Percentiles rank a stretch among this genome's conserved stretches.
phyloP scores from a whole-genome alignment of 2,888 invertebrate species.

The Bombylius discolor region DNA sequence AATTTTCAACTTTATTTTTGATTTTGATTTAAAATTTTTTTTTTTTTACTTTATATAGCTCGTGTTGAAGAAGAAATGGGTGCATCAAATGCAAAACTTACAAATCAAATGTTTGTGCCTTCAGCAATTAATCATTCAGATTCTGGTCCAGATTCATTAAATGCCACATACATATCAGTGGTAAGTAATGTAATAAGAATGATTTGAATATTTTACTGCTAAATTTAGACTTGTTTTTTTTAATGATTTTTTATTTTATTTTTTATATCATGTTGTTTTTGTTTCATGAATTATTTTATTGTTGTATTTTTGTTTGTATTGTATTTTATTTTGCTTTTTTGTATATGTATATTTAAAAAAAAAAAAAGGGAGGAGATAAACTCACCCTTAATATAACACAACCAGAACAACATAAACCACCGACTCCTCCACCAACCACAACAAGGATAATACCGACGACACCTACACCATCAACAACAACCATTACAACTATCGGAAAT shows the following conservation, averaged over 20 bases:
- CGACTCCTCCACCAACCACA: slow-evolving; percentile 18
- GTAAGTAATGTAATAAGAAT: slow-evolving; percentile 39
- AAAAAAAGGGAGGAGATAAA: slow-evolving; percentile 52
- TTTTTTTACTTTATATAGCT: slow-evolving; percentile 35
- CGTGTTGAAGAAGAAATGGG: slow-evolving; percentile 52
- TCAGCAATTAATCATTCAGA: slow-evolving; percentile 33
- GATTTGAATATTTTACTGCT: too few relatives aligned
- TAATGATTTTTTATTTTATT: not conserved
- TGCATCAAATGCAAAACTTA: slow-evolving; percentile 38
- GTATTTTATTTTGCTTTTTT: slow-evolving; percentile 3
- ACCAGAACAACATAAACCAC: slow-evolving; percentile 29
- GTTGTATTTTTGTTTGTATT: not conserved
- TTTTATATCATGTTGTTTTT: not conserved
- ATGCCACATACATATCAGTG: slow-evolving; percentile 63
- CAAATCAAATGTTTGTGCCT: slow-evolving; percentile 46
- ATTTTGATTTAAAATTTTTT: slow-evolving; percentile 3
- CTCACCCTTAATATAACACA: slow-evolving; percentile 52
- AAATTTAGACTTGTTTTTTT: not conserved
- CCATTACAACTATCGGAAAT: not conserved
- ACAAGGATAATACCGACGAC: slow-evolving; percentile 16
- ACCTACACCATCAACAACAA: slow-evolving; percentile 10
- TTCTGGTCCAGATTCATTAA: slow-evolving; percentile 38
- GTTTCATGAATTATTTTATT: not conserved
- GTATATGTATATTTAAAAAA: slow-evolving; percentile 9
- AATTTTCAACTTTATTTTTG: not conserved